Percentiles rank a stretch among this genome's conserved stretches.
Conservation (phyloP, 2,797 vertebrate genomes). For the Lates japonicus region DNA sequence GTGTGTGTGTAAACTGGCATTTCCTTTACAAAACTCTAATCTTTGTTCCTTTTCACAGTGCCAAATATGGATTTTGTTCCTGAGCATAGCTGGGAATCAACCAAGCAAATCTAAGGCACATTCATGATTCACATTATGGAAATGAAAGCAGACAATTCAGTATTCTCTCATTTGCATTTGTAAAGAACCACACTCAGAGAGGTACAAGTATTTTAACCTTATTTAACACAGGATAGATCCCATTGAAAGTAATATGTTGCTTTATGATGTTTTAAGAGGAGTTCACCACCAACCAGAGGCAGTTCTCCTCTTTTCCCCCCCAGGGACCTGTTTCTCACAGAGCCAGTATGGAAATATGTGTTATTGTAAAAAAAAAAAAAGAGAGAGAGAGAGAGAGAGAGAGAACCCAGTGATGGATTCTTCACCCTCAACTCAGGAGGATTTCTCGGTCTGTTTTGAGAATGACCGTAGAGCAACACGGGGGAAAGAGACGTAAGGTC, state of each 20-base stretch:
- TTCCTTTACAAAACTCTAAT: constrained; percentile 48
- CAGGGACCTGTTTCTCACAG: constrained; percentile 69
- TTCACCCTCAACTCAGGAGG: constrained; percentile 78
- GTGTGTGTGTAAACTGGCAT: constrained; percentile 46
- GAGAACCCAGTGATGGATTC: constrained; percentile 76
- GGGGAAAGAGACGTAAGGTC: constrained; percentile 74
- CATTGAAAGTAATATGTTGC: constrained; percentile 64
- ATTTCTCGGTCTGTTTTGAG: constrained; percentile 81
- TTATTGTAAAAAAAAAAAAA: constrained; percentile 65
- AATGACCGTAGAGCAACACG: constrained; percentile 77
- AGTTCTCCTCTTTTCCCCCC: constrained; percentile 45
- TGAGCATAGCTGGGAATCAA: constrained; percentile 72
- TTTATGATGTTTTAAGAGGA: constrained; percentile 65
- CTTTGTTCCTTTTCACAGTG: constrained; percentile 56
- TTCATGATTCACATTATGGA: constrained; percentile 77
- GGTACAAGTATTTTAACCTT: constrained; percentile 76
- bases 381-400: not conserved
- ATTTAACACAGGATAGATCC: constrained; percentile 61
- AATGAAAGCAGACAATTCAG: constrained; percentile 72
- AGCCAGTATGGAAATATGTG: constrained; percentile 76
- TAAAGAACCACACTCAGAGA: constrained; percentile 65
- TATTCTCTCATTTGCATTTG: constrained; percentile 75
- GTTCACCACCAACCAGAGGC: constrained; percentile 41
- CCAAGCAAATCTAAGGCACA: constrained; percentile 70
- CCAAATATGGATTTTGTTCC: constrained; percentile 76